Conservation (phyloP, 2,888 invertebrate species). For the Pachycephus smyrnensis region DNA sequence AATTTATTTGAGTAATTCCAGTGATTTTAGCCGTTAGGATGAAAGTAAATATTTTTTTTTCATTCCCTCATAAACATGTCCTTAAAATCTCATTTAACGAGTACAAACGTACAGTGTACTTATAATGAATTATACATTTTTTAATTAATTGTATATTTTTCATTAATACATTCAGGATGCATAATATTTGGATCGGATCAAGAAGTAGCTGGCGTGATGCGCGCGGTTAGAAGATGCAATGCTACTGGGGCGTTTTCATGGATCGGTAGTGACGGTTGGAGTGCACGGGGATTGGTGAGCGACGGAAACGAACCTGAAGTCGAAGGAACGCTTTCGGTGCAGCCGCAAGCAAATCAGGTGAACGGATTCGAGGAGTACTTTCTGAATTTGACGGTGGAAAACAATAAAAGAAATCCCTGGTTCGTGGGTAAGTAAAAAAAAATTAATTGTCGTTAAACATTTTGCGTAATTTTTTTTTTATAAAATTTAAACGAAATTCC, state of each 20-base stretch:
- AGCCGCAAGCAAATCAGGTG: conserved; percentile 93
- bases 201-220: conserved; percentile 96
- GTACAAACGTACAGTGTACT: neutral
- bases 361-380: conserved; percentile 90
- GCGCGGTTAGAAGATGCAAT: conserved; percentile 87
- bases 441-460: neutral
- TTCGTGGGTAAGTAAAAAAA: conserved; percentile 81
- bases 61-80: neutral
- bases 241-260: conserved; percentile 92
- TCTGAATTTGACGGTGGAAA: conserved; percentile 83
- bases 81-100: neutral
- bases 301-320: conserved; percentile 91
- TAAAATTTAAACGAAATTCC: neutral
- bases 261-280: conserved; percentile 98
- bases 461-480: neutral
- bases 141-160: conserved; percentile 1
- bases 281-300: conserved; percentile 83
- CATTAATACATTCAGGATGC: conserved; percentile 75
- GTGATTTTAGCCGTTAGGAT: neutral
- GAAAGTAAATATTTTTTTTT: neutral
- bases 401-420: conserved; percentile 94
- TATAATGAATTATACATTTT: neutral
- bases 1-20: neutral
- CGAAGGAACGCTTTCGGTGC: conserved; percentile 94
- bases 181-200: conserved; percentile 97